Conservation (phyloP, 2,113 vertebrate species). For the Cochlearius cochlearius region DNA sequence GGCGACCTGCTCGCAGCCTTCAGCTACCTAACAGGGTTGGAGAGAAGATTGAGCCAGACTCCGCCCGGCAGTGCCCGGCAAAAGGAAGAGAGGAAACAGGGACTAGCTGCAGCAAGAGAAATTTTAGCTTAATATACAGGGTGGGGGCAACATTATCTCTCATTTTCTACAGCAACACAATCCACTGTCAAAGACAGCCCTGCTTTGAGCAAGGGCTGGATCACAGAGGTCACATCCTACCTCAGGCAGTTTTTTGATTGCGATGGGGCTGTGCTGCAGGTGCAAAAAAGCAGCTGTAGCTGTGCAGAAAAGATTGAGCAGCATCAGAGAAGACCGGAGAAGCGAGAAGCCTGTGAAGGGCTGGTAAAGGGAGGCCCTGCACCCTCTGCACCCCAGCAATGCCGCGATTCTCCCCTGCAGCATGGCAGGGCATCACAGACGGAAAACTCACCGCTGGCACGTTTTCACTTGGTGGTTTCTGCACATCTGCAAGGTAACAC, state of each 20-base stretch:
- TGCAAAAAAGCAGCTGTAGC: neutral
- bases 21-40: neutral
- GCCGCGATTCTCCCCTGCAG: neutral
- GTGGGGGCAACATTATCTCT: neutral
- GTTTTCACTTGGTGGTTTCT: constrained; percentile 9
- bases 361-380: constrained; percentile 4
- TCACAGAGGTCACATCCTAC: neutral
- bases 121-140: neutral
- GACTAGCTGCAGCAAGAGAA: neutral
- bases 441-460: neutral
- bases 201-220: neutral
- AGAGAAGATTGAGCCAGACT: neutral
- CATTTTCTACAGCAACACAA: neutral
- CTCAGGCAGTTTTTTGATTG: neutral
- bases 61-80: neutral
- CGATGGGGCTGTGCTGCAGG: neutral
- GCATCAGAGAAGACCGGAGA: neutral
- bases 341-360: neutral
- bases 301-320: neutral
- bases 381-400: neutral
- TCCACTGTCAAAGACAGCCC: neutral
- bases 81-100: neutral
- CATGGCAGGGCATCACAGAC: fast-evolving
- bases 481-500: constrained; percentile 39
- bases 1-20: neutral